A percentile compares a stretch with the other conserved stretches of the same genome.
Conservation (phyloP, 2,113 vertebrate genomes). For the Sceloporus tristichus region DNA sequence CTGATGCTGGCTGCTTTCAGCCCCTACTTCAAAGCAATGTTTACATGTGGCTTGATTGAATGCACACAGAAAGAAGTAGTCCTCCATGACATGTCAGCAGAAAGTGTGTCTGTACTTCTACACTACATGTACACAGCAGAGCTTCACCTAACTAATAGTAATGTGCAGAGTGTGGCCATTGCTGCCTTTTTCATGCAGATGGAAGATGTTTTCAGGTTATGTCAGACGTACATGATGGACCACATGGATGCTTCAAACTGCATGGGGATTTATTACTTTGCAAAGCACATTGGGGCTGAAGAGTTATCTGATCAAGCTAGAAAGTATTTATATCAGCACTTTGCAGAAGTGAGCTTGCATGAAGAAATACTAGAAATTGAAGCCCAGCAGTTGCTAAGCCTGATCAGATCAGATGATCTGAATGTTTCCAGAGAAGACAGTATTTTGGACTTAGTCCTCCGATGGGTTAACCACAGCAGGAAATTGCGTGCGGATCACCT, state of each 20-base stretch:
- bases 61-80: conserved; percentile 86
- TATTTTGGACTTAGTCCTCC: conserved; percentile 91
- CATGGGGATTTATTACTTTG: conserved; percentile 92
- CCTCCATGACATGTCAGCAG: conserved; percentile 86
- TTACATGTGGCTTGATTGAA: conserved; percentile 93
- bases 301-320: conserved; percentile 87
- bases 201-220: conserved; percentile 88
- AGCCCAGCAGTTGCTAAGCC: conserved; percentile 85
- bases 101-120: conserved; percentile 86
- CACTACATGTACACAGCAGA: conserved; percentile 90
- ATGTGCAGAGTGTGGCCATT: conserved; percentile 90
- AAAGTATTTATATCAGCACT: conserved; percentile 89
- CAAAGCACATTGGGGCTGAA: conserved; percentile 91
- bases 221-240: conserved; percentile 91
- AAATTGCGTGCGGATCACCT: conserved; percentile 80
- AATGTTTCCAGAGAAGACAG: conserved; percentile 93
- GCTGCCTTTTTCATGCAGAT: conserved; percentile 94
- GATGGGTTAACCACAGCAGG: conserved; percentile 86
- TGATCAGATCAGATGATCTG: conserved; percentile 93
- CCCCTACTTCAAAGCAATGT: conserved; percentile 96
- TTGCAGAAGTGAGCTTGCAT: conserved; percentile 90
- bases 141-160: conserved; percentile 83
- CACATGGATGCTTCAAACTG: conserved; percentile 97
- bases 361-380: conserved; percentile 94
- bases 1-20: conserved; percentile 94